Evolutionary conservation across 2,888 invertebrate species (phyloP).

Genomic region (Scrobipalpa atriplicella): DNA sequence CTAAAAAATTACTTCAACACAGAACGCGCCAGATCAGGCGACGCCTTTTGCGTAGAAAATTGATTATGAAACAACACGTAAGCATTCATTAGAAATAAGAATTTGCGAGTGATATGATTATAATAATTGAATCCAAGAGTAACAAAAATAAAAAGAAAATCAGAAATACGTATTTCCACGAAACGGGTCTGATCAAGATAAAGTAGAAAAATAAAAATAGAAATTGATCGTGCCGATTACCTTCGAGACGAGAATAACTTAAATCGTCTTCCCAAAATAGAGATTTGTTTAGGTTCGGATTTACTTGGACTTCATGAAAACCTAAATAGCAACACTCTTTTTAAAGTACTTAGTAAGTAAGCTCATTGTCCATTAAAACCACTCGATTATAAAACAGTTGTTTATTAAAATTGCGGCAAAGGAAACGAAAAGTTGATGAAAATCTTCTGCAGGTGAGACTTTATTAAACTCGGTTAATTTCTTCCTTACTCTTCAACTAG

Average conservation of each 20-base stretch:
- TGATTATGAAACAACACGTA: no score
- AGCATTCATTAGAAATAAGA: no score
- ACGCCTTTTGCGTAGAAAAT: no score
- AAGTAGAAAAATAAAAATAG: constrained; percentile 8
- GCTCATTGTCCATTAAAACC: no score
- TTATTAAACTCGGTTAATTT: no score
- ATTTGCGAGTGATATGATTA: not conserved
- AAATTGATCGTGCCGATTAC: constrained; percentile 8
- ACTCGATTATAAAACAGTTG: no score
- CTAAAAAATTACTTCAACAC: no score
- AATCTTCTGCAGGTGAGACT: not conserved
- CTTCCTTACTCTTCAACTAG: no score
- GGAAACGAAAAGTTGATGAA: not conserved
- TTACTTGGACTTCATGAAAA: not conserved
- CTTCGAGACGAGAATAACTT: constrained; percentile 2
- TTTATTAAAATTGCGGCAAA: not conserved
- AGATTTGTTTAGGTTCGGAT: not conserved
- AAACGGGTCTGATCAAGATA: not conserved
- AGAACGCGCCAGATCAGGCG: no score
- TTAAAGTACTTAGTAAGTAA: not conserved
- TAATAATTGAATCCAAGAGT: not conserved
- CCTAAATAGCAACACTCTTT: not conserved
- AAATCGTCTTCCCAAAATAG: not conserved
- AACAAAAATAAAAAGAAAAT: not conserved
- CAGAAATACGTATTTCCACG: not conserved